Conservation (phyloP, 2,113 vertebrate genomes). For the Lanius collurio region DNA sequence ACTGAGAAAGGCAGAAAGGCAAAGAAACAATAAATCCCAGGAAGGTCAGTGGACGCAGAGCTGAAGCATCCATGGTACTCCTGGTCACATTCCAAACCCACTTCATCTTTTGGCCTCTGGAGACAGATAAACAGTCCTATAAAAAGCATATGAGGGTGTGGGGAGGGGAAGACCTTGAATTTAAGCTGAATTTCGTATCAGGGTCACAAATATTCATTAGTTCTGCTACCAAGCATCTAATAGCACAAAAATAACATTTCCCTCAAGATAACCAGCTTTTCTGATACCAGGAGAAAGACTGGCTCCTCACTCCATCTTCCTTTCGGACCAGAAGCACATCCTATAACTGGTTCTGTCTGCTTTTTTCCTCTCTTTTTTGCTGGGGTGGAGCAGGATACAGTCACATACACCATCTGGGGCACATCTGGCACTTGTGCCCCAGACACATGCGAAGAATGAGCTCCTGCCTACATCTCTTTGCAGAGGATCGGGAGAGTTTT, state of each 20-base stretch:
- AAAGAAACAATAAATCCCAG: conserved; percentile 40
- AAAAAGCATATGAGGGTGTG: conserved; percentile 33
- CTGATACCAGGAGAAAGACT: not conserved
- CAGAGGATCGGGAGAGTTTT: not conserved
- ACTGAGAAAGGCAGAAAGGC: conserved; percentile 2
- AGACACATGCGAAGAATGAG: rapidly evolving
- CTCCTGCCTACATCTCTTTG: not conserved
- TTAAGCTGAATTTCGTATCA: not conserved
- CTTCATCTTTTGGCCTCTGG: not conserved
- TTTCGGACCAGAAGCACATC: not conserved
- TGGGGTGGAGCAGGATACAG: not conserved
- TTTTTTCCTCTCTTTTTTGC: not conserved
- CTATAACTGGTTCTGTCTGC: not conserved
- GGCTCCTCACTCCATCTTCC: not conserved
- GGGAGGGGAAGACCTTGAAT: conserved; percentile 30
- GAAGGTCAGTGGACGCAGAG: not conserved
- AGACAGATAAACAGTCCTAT: conserved; percentile 31
- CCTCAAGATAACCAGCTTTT: not conserved
- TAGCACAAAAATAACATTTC: not conserved
- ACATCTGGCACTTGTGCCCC: not conserved
- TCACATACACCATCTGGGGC: not conserved
- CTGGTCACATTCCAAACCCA: conserved; percentile 23
- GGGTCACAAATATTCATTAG: not conserved
- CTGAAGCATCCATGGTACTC: not conserved
- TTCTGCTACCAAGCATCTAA: not conserved